Evolutionary conservation across 1,140 invertebrate species (phyloP).

Genomic region (Ceratitis capitata): DNA sequence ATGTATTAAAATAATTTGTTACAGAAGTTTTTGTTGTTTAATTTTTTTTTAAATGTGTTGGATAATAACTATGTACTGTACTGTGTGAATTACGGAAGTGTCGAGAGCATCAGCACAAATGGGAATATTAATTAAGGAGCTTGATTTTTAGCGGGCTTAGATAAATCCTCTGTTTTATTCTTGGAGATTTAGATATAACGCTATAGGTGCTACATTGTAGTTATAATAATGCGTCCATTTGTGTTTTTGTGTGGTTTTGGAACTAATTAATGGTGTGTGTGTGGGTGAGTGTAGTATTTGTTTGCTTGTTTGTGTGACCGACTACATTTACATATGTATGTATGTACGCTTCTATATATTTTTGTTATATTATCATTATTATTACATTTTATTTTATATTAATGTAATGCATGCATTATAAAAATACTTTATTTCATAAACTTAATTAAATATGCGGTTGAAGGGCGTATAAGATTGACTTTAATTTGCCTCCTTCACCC

Average conservation of each 20-base stretch:
- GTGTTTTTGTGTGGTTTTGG: constrained; percentile 26
- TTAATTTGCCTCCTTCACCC: constrained; percentile 12
- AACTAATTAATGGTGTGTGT: constrained; percentile 1
- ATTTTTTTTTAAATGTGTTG: constrained; percentile 34
- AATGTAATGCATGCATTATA: constrained; percentile 65
- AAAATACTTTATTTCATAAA: constrained; percentile 62
- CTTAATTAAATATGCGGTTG: constrained; percentile 51
- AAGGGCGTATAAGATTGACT: not conserved
- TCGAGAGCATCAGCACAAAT: constrained; percentile 17
- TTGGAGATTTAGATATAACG: constrained; percentile 33
- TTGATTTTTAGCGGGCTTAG: constrained; percentile 31
- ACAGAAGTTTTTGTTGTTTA: not conserved
- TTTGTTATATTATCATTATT: constrained; percentile 36
- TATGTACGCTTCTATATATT: constrained; percentile 38
- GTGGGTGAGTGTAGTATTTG: not conserved
- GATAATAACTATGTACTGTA: not conserved
- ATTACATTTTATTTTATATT: constrained; percentile 31
- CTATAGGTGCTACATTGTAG: constrained; percentile 36
- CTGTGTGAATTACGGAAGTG: constrained; percentile 9
- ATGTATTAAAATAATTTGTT: not conserved
- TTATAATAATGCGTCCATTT: constrained; percentile 38
- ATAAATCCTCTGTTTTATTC: not conserved
- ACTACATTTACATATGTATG: constrained; percentile 38
- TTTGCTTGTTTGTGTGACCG: constrained; percentile 7
- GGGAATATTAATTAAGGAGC: constrained; percentile 16